Conservation (phyloP, 2,797 vertebrate species). For the Ceryle rudis region DNA sequence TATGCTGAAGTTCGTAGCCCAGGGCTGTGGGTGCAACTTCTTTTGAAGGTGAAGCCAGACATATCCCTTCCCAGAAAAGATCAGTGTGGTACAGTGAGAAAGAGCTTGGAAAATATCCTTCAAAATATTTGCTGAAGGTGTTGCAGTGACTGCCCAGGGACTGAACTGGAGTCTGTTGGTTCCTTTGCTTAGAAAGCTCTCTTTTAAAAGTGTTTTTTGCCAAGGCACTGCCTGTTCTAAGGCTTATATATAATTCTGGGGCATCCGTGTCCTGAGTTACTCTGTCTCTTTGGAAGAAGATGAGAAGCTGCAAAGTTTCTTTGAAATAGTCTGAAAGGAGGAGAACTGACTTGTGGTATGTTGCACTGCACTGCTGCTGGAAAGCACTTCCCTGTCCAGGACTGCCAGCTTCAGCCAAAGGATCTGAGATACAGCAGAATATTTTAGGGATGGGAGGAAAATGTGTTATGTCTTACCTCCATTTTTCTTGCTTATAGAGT, state of each 20-base stretch:
- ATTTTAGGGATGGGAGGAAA: neutral
- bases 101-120: slow-evolving; percentile 14
- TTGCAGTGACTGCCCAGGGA: slow-evolving; percentile 33
- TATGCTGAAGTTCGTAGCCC: neutral
- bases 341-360: neutral
- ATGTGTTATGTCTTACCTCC: neutral
- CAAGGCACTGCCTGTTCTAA: slow-evolving; percentile 38
- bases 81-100: neutral
- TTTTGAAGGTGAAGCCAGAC: slow-evolving; percentile 38
- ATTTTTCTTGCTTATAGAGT: neutral
- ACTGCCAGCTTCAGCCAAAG: neutral
- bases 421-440: neutral
- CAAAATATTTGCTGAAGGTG: slow-evolving; percentile 61
- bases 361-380: neutral
- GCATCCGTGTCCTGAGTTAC: slow-evolving; percentile 48
- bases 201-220: slow-evolving; percentile 15
- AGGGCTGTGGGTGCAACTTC: neutral
- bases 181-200: slow-evolving; percentile 19
- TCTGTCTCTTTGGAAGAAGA: slow-evolving; percentile 29
- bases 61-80: slow-evolving; percentile 7
- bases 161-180: slow-evolving; percentile 18
- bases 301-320: neutral
- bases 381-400: neutral
- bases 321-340: neutral
- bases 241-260: neutral